These are phyloP conservation scores for Periophthalmus modestus DNA, from an alignment of 2,113 vertebrate species.

Conservation along the genomic window DNA sequence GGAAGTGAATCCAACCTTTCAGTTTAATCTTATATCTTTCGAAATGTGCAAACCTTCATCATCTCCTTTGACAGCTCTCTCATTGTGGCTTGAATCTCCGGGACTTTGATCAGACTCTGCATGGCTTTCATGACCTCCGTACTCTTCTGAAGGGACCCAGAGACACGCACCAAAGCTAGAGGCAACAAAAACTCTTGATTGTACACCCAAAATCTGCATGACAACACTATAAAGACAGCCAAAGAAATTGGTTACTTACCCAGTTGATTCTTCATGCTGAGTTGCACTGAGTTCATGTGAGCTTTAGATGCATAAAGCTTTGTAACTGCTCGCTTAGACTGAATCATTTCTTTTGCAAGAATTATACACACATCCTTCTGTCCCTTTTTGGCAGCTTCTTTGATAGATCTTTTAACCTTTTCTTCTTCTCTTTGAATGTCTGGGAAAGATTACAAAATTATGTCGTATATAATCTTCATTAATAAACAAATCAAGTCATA, in stretches of 20 bases:
- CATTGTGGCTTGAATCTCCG: conserved; percentile 97
- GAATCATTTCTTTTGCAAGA: conserved; percentile 93
- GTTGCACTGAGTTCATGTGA: conserved; percentile 96
- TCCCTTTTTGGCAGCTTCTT: conserved; percentile 95
- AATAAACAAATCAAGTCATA: not conserved
- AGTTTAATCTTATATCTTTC: not conserved
- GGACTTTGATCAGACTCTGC: conserved; percentile 93
- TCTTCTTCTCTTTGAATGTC: conserved; percentile 98
- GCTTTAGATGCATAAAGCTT: conserved; percentile 96
- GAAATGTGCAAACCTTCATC: conserved; percentile 87
- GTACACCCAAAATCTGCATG: not conserved
- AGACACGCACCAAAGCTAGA: conserved; percentile 87
- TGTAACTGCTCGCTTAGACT: conserved; percentile 86
- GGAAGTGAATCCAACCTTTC: not conserved
- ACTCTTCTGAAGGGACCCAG: conserved; percentile 93
- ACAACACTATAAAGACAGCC: not conserved
- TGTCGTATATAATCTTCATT: not conserved
- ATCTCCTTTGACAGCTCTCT: conserved; percentile 96
- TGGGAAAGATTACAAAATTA: conserved; percentile 51
- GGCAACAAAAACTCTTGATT: conserved; percentile 14
- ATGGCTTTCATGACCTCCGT: conserved; percentile 99
- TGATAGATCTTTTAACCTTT: conserved; percentile 94
- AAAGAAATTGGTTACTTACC: conserved; percentile 79
- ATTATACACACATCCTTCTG: conserved; percentile 92
- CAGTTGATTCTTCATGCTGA: conserved; percentile 98